These are phyloP conservation scores for Microvelia longipes DNA, from an alignment of 1,140 invertebrate genomes.

Conservation along the genomic window DNA sequence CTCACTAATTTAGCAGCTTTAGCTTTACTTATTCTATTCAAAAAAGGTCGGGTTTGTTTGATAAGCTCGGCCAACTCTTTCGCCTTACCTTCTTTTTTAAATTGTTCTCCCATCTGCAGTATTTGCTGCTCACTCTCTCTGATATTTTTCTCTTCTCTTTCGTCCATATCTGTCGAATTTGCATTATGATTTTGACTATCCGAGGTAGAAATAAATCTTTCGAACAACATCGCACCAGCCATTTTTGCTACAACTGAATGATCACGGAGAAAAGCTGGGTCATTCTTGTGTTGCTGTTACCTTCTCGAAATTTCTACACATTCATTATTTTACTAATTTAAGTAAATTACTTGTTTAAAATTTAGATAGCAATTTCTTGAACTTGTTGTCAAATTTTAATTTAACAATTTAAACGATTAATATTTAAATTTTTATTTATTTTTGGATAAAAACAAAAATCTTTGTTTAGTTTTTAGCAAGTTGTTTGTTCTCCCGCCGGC, in stretches of 20 bases:
- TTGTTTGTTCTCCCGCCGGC: too few species aligned
- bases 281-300: constrained; percentile 1
- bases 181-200: constrained; percentile 42
- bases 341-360: too few species aligned
- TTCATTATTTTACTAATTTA: too few species aligned
- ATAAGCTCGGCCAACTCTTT: constrained; percentile 87
- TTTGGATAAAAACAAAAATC: too few species aligned
- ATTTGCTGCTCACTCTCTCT: constrained; percentile 79
- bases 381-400: too few species aligned
- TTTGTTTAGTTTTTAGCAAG: too few species aligned
- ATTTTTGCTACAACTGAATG: constrained; percentile 34
- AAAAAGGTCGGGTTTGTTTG: constrained; percentile 82
- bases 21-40: constrained; percentile 89
- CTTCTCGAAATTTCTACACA: background rate
- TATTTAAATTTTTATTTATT: too few species aligned
- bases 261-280: constrained; percentile 8
- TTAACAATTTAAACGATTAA: too few species aligned
- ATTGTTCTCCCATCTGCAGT: constrained; percentile 70
- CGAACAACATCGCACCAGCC: constrained; percentile 75
- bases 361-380: too few species aligned
- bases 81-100: constrained; percentile 82
- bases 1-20: constrained; percentile 97
- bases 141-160: constrained; percentile 55
- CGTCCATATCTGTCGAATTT: constrained; percentile 41
- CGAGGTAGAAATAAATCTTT: constrained; percentile 50